Evolutionary conservation across 1,140 invertebrate species (phyloP).

Genomic region (Potamilus streckersoni): DNA sequence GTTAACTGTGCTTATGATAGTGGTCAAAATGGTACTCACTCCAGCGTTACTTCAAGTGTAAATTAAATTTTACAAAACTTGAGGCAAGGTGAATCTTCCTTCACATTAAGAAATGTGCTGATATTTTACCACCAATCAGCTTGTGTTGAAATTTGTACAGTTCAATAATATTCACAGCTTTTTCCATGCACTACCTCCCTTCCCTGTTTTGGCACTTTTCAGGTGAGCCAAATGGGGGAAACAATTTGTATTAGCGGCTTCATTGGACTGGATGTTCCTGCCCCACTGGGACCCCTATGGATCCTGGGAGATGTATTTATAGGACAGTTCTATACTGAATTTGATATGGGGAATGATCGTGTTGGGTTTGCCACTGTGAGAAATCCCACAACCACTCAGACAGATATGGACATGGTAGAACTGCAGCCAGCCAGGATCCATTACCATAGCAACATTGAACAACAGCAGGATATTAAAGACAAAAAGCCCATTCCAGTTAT

Average conservation of each 20-base stretch:
- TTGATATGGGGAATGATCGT: conserved; percentile 89
- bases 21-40: no score
- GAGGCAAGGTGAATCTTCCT: not conserved
- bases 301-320: conserved; percentile 88
- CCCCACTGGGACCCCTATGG: conserved; percentile 73
- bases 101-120: not conserved
- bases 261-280: conserved; percentile 94
- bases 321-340: conserved; percentile 94
- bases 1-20: no score
- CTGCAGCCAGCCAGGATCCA: conserved; percentile 20
- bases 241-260: conserved; percentile 93
- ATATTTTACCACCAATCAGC: not conserved
- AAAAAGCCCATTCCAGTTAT: no score
- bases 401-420: conserved; percentile 3
- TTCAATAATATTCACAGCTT: not conserved
- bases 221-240: conserved; percentile 62
- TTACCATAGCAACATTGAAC: no score
- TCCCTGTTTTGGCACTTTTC: conserved; percentile 16
- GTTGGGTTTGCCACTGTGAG: conserved; percentile 85
- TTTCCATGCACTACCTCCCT: not conserved
- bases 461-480: no score
- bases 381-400: conserved; percentile 1
- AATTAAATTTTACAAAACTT: no score
- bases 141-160: not conserved
- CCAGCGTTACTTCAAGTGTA: no score